Evolutionary conservation across 1,140 invertebrate species (phyloP), one percentile per base, ranked within the genome.

Genomic region (Drosophila micromelanica): DNA sequence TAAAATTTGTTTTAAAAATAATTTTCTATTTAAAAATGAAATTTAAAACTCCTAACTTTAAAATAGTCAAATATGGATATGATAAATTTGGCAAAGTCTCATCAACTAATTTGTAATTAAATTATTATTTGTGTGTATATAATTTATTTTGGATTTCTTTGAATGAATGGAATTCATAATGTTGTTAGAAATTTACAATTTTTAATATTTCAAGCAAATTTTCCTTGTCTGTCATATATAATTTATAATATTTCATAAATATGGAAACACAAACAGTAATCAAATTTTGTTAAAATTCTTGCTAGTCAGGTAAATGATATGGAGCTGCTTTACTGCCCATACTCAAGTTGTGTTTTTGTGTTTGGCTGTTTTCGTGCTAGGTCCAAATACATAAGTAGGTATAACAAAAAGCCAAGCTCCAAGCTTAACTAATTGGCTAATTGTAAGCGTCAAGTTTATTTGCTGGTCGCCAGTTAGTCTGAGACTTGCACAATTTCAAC

Each of bases 371-470:
- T 74, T 79, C 70, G 63, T 61, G 20, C 42, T 49, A n/a, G 30
- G 43, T 63, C 51, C 7, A 55, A 64, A 64, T 35, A 52, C 12
- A 60, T 46, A 46, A 43, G 13, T 54, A 38, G 32, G 32, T 49
- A 35, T 17, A 46, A 42, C 30, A 42, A 45, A 63, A 57, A 69
- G 49, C 46, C 13, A 17, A 55, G 20, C 45, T 23, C 48, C 3
- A 46, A 78, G 57, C 48, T 68, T 51, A 75, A 67, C 68, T 77
- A 80, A 81, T 78, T 81, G 78, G 51, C 65, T 67, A 77, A 85
- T 80, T 85, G 57, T 75, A 74, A 86, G 62, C 62, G 43, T 42
- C 48, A 62, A 85, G 56, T 76, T 84, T 79, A 69, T 73, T 77
- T 75, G 43, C 43, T 73, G 48, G 48, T 45, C 43, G 40, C 49